phyloP scores from a whole-genome alignment of 2,113 vertebrate genomes.

The Seriola aureovittata region DNA sequence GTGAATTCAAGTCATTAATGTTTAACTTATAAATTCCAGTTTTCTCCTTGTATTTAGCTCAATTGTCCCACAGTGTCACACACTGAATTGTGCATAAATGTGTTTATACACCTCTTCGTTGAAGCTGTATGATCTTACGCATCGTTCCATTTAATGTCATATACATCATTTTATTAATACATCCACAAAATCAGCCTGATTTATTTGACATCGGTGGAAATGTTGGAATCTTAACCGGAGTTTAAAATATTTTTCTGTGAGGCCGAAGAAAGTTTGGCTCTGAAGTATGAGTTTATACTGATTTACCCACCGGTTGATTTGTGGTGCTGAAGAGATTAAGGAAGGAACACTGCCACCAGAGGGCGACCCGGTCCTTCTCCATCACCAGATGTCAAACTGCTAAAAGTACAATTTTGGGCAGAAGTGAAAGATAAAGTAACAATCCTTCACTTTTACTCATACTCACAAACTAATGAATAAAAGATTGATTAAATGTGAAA shows the following conservation, averaged over 20 bases:
- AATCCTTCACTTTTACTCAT: background rate
- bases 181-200: background rate
- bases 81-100: background rate
- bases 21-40: background rate
- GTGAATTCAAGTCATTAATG: background rate
- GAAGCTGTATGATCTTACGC: background rate
- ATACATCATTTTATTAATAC: background rate
- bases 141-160: background rate
- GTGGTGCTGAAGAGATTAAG: background rate
- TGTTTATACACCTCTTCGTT: background rate
- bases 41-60: background rate
- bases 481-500: too few relatives aligned
- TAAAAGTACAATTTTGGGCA: background rate
- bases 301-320: background rate
- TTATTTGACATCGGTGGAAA: background rate
- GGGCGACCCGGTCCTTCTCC: background rate
- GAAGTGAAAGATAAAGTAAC: background rate
- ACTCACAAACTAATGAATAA: background rate
- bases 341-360: constrained; percentile 2
- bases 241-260: background rate
- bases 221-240: background rate
- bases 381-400: background rate
- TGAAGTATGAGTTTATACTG: background rate
- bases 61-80: background rate
- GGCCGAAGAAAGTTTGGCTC: background rate